phyloP scores from a whole-genome alignment of 1,140 invertebrate genomes.

The Zaprionus camerounensis region DNA sequence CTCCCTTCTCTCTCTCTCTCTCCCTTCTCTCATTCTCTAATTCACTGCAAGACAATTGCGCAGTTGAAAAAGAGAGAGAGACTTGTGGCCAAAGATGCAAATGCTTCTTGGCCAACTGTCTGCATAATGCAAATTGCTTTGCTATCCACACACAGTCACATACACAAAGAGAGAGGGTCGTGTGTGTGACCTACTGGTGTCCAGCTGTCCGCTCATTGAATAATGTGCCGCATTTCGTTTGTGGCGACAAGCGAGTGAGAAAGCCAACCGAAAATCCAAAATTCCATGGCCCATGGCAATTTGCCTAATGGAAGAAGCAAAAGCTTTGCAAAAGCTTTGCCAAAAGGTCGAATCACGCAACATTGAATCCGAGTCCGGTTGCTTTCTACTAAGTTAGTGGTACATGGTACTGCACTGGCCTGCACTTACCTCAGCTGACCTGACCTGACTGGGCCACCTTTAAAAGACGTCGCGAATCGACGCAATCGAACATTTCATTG shows the following conservation, averaged over 20 bases:
- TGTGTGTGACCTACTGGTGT: slow-evolving; percentile 32
- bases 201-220: slow-evolving; percentile 60
- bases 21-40: no score
- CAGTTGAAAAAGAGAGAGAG: not conserved
- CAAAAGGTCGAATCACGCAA: slow-evolving; percentile 53
- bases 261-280: slow-evolving; percentile 5
- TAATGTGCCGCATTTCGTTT: slow-evolving; percentile 63
- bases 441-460: slow-evolving; percentile 14
- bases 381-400: slow-evolving; percentile 64
- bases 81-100: slow-evolving; percentile 2
- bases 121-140: slow-evolving; percentile 44
- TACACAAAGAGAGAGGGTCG: slow-evolving; percentile 10
- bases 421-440: slow-evolving; percentile 5
- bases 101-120: slow-evolving; percentile 22
- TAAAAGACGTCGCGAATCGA: not conserved
- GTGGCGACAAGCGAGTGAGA: slow-evolving; percentile 38
- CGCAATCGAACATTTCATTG: not conserved
- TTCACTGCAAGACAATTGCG: slow-evolving; percentile 10
- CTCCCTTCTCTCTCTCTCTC: no score
- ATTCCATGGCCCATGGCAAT: slow-evolving; percentile 55
- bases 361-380: slow-evolving; percentile 28
- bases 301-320: slow-evolving; percentile 66
- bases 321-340: slow-evolving; percentile 7
- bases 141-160: slow-evolving; percentile 20
- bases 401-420: slow-evolving; percentile 34